Percentiles rank a stretch among this genome's conserved stretches.
phyloP scores from a whole-genome alignment of 2,113 vertebrate genomes.

The Hystrix cristata region DNA sequence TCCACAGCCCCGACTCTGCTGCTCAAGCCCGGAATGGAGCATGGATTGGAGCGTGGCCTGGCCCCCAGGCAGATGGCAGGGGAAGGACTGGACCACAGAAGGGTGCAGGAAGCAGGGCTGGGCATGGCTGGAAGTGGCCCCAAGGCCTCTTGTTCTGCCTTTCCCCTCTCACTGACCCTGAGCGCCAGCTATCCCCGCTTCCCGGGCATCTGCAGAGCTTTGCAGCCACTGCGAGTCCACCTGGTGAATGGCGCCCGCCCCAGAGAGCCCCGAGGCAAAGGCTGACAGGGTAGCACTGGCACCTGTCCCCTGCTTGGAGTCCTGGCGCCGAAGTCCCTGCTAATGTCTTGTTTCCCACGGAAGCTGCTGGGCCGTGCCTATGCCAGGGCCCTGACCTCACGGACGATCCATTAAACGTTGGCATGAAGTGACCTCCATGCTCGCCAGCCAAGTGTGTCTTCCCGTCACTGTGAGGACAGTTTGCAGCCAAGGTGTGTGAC shows the following conservation, averaged over 20 bases:
- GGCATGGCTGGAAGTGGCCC: background rate
- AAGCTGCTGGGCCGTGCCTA: slow-evolving; percentile 83
- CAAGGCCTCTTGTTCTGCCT: background rate
- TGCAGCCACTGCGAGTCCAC: slow-evolving; percentile 81
- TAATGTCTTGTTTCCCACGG: slow-evolving; percentile 89
- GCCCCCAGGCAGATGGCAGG: slow-evolving; percentile 78
- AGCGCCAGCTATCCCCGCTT: accelerated
- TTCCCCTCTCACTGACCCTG: background rate
- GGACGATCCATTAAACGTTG: slow-evolving; percentile 84
- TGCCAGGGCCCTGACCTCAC: slow-evolving; percentile 79
- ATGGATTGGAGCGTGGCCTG: background rate
- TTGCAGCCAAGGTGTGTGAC: background rate
- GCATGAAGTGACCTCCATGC: slow-evolving; percentile 78
- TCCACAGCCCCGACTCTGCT: background rate
- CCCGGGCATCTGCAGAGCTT: background rate
- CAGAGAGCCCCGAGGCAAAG: slow-evolving; percentile 84
- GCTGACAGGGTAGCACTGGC: slow-evolving; percentile 84
- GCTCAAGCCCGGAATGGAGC: background rate
- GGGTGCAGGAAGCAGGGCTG: slow-evolving; percentile 70
- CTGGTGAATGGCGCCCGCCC: slow-evolving; percentile 85
- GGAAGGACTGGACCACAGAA: slow-evolving; percentile 83
- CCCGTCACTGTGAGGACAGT: background rate
- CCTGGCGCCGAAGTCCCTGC: slow-evolving; percentile 77
- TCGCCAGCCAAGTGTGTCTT: slow-evolving; percentile 1
- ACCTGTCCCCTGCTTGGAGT: slow-evolving; percentile 75